Evolutionary conservation across 2,113 vertebrate species (phyloP).

Genomic region (Notiomystis cincta): DNA sequence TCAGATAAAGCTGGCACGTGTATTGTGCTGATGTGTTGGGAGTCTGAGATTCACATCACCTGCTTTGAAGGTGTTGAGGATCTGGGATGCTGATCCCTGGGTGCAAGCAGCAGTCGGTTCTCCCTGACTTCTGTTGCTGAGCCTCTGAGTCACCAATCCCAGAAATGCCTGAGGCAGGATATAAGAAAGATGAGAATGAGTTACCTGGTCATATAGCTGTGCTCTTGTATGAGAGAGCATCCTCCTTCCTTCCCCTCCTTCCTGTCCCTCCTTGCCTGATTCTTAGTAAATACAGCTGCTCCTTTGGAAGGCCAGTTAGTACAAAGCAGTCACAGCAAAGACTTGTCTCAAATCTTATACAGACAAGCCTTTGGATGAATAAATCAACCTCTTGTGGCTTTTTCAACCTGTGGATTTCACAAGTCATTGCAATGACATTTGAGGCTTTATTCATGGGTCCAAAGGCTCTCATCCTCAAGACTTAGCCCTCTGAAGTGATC

Average conservation of each 20-base stretch:
- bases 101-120: accelerated
- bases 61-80: not conserved
- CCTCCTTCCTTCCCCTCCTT: not conserved
- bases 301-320: not conserved
- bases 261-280: not conserved
- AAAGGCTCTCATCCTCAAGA: not conserved
- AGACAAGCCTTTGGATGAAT: not conserved
- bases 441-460: not conserved
- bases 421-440: not conserved
- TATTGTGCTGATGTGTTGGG: not conserved
- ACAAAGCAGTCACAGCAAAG: not conserved
- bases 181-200: not conserved
- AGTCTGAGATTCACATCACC: not conserved
- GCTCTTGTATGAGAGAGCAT: not conserved
- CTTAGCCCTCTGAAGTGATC: not conserved
- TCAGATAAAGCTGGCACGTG: accelerated
- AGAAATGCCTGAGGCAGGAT: not conserved
- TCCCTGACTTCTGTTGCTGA: not conserved
- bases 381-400: not conserved
- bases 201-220: not conserved
- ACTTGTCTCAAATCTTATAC: not conserved
- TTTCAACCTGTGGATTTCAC: not conserved
- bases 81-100: not conserved
- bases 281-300: not conserved
- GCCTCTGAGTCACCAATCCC: not conserved